Percentiles rank a stretch among this genome's conserved stretches.
Conservation (phyloP, 2,888 invertebrate genomes). For the Drosophila tanythrix region DNA sequence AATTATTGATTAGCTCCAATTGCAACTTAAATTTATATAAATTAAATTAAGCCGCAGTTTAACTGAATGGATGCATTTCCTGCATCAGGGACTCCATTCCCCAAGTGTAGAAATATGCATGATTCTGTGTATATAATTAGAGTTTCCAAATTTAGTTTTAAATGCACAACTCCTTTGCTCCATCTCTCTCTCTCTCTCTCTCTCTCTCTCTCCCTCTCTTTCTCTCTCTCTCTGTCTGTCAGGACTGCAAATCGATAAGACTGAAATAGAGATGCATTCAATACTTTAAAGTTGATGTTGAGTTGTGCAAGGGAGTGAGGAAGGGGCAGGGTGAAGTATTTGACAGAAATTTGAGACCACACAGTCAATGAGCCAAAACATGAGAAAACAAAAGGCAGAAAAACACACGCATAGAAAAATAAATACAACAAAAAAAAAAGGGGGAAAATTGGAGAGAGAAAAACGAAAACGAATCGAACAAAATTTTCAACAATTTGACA, state of each 20-base stretch:
- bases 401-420: conserved; percentile 33
- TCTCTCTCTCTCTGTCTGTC: neutral
- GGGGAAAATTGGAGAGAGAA: neutral
- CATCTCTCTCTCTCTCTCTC: too few relatives aligned
- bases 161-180: conserved; percentile 19
- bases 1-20: neutral
- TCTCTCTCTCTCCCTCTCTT: too few relatives aligned
- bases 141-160: conserved; percentile 27
- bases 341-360: conserved; percentile 72
- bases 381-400: conserved; percentile 55
- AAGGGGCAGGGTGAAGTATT: conserved; percentile 34
- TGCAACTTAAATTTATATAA: neutral
- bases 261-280: conserved; percentile 44
- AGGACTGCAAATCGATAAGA: conserved; percentile 45
- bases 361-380: conserved; percentile 76
- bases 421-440: conserved; percentile 34
- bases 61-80: conserved; percentile 1
- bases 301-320: neutral
- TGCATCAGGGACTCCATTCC: neutral
- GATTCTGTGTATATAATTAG: neutral
- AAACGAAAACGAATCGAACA: conserved; percentile 9
- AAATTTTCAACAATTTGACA: conserved; percentile 75
- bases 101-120: neutral
- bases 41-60: conserved; percentile 9
- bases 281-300: conserved; percentile 17